Evolutionary conservation across 2,797 vertebrate species (phyloP), one percentile per base, ranked within the genome.

Genomic region (Zenarchopterus dispar): DNA sequence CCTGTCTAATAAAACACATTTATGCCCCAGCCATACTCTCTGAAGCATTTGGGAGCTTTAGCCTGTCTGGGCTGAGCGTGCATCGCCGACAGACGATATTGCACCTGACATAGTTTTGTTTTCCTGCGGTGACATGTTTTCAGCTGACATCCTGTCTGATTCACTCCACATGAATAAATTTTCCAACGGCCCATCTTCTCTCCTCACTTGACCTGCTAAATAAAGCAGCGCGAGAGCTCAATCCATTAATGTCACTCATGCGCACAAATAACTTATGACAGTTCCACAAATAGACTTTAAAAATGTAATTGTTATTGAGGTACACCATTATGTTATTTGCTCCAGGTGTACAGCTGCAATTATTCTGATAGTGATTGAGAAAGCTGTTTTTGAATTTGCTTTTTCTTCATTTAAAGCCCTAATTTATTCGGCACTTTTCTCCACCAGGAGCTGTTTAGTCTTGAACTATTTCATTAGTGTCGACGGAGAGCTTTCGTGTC

Each of bases 91-190:
- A 69, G 78, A 82, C 80, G 75, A 86, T 78, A 67, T 62, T 82
- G 75, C 71, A 66, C 76, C 76, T 83, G 80, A 85, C 84, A 47
- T 49, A 72, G 58, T 85, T 88, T 83, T 66, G 56, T 83, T 87
- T 66, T 59, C 58, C 77, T 13, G 23, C 73, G 39, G 78, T 75
- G 72, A 76, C 56, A 67, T 69, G 68, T 81, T 78, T 52, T 75
- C 70, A 4, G 70, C 70, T 65, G 70, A 74, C 73, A 54, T 75
- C 62, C 78, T 44, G 70, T 49, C 56, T 56, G 78, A 78, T 88
- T 84, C 81, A 61, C 75, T 57, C 74, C 65, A 61, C 36, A 47
- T 88, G 86, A 91, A 87, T 82, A 80, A 69, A 86, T 88, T 85
- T 62, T 75, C 80, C 71, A 50, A 0, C 64, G 43, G 49, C 51